phyloP scores from a whole-genome alignment of 1,140 invertebrate genomes.

The Drosophila sproati region DNA sequence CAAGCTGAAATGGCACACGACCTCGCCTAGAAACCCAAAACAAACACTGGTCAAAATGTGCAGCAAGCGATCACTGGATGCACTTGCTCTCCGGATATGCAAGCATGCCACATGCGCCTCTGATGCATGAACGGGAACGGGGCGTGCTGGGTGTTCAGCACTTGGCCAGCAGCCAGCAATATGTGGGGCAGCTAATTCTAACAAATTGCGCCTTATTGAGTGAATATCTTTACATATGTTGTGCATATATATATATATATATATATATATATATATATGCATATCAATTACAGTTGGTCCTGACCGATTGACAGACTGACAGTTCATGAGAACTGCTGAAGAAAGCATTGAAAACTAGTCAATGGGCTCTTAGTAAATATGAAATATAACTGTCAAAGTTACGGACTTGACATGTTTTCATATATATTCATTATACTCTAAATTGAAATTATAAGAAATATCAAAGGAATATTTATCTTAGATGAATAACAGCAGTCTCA shows the following conservation, averaged over 20 bases:
- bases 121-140: conserved; percentile 2
- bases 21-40: conserved; percentile 30
- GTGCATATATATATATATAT: not conserved
- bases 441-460: too few relatives aligned
- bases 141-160: conserved; percentile 8
- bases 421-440: too few relatives aligned
- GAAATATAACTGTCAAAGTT: too few relatives aligned
- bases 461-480: too few relatives aligned
- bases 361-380: too few relatives aligned
- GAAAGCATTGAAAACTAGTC: too few relatives aligned
- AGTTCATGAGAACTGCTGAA: too few relatives aligned
- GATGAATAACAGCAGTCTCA: too few relatives aligned
- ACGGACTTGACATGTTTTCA: too few relatives aligned
- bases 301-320: too few relatives aligned
- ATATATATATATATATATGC: not conserved
- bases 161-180: conserved; percentile 33
- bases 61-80: conserved; percentile 11
- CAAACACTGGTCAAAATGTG: conserved; percentile 9
- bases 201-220: conserved; percentile 6
- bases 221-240: not conserved
- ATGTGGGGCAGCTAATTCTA: conserved; percentile 28
- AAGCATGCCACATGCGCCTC: conserved; percentile 12
- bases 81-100: conserved; percentile 19
- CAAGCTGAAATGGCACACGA: conserved; percentile 45
- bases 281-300: too few relatives aligned